These are phyloP conservation scores for Pseudochromis fuscus DNA, from an alignment of 2,797 vertebrate genomes.

Conservation along the genomic window DNA sequence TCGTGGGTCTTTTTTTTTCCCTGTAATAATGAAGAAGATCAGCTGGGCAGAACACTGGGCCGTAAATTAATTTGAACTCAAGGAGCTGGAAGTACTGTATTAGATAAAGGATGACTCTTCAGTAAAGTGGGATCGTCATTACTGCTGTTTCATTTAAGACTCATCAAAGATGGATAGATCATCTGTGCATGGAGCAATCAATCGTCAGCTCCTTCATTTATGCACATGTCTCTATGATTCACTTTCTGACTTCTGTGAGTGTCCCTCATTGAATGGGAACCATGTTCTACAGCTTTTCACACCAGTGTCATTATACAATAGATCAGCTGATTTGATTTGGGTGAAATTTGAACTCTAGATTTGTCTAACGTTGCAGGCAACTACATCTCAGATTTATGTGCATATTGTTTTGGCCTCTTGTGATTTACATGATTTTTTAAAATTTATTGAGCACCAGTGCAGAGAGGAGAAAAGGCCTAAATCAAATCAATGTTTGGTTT, in stretches of 20 bases:
- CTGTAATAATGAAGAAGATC: constrained; percentile 54
- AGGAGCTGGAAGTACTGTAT: constrained; percentile 19
- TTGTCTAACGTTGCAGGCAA: too few relatives aligned
- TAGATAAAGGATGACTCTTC: constrained; percentile 38
- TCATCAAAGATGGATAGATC: constrained; percentile 42
- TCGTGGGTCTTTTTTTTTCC: constrained; percentile 27
- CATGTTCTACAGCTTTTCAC: neutral
- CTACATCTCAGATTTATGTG: neutral
- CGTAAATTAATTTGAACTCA: constrained; percentile 34
- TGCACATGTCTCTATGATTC: neutral
- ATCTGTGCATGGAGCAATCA: constrained; percentile 14
- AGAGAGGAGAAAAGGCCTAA: neutral
- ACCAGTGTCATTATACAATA: neutral
- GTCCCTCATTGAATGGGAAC: neutral
- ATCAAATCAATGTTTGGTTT: too few relatives aligned
- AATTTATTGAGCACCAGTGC: neutral
- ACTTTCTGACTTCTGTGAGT: neutral
- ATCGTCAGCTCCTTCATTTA: neutral
- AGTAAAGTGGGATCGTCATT: constrained; percentile 27
- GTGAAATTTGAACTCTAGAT: neutral
- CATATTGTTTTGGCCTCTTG: neutral
- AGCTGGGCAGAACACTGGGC: constrained; percentile 47
- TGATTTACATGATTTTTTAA: neutral
- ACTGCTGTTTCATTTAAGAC: constrained; percentile 35
- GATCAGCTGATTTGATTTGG: neutral